These are phyloP conservation scores for Calypte anna DNA, from an alignment of 2,113 vertebrate genomes.

Conservation along the genomic window DNA sequence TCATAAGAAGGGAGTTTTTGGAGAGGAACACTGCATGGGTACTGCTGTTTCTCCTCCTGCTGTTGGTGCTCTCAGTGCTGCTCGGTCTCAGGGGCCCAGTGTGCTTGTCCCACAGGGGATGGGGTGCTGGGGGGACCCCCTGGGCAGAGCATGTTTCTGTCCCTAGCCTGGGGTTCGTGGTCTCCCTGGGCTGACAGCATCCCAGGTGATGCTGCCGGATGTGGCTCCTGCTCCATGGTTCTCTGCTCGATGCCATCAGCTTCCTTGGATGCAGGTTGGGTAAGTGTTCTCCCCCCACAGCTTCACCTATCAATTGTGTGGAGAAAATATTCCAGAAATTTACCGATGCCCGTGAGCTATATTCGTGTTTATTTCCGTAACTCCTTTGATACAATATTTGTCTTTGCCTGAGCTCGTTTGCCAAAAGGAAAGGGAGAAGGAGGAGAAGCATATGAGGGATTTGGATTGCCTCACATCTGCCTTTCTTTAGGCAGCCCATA, in stretches of 20 bases:
- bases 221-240: conserved; percentile 28
- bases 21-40: neutral
- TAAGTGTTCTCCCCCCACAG: neutral
- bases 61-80: neutral
- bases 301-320: conserved; percentile 38
- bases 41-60: neutral
- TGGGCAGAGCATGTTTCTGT: neutral
- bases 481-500: conserved; percentile 71
- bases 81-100: rapidly evolving
- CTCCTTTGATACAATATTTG: conserved; percentile 68
- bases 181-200: conserved; percentile 47
- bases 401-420: conserved; percentile 72
- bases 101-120: neutral
- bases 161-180: neutral
- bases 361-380: conserved; percentile 67
- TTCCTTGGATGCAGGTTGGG: conserved; percentile 48
- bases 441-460: conserved; percentile 63
- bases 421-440: conserved; percentile 62
- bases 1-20: neutral
- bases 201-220: conserved; percentile 64
- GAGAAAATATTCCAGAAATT: conserved; percentile 63
- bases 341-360: conserved; percentile 68
- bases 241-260: conserved; percentile 48
- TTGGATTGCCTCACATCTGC: conserved; percentile 74
- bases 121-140: neutral